Conservation (phyloP, 1,140 invertebrate genomes). For the Campodea augens region DNA sequence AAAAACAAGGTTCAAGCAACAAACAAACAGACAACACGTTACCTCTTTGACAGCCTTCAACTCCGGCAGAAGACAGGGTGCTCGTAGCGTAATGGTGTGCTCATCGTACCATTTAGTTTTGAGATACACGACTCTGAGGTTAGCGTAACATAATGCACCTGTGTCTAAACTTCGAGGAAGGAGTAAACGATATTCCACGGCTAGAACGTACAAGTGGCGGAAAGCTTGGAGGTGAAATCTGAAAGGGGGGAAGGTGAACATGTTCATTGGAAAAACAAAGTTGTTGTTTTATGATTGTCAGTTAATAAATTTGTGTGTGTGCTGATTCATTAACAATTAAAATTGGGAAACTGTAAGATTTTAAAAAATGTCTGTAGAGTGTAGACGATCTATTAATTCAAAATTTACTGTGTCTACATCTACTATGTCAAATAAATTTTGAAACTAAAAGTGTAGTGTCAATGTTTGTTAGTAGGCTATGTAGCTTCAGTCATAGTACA, state of each 20-base stretch:
- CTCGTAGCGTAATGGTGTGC: slow-evolving; percentile 37
- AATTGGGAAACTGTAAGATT: not conserved
- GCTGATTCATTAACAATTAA: not conserved
- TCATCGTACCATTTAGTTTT: slow-evolving; percentile 29
- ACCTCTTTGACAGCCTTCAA: slow-evolving; percentile 49
- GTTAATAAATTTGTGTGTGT: not conserved
- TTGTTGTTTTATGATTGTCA: not conserved
- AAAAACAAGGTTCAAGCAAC: too few relatives aligned
- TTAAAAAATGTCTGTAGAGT: too few relatives aligned
- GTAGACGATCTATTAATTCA: too few relatives aligned
- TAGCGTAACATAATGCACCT: slow-evolving; percentile 55
- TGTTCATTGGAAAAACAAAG: too few relatives aligned
- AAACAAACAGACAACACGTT: too few relatives aligned
- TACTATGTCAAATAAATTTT: too few relatives aligned
- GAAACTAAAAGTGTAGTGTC: too few relatives aligned
- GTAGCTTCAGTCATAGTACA: too few relatives aligned
- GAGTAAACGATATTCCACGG: slow-evolving; percentile 68
- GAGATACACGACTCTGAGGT: slow-evolving; percentile 42
- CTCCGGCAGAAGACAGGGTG: slow-evolving; percentile 73
- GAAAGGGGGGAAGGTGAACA: too few relatives aligned
- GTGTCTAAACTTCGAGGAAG: slow-evolving; percentile 70
- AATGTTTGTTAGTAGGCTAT: too few relatives aligned
- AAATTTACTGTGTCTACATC: too few relatives aligned
- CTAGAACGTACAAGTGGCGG: slow-evolving; percentile 84
- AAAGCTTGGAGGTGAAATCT: slow-evolving; percentile 90